phyloP scores from a whole-genome alignment of 2,113 vertebrate genomes.

The Corynorhinus townsendii region DNA sequence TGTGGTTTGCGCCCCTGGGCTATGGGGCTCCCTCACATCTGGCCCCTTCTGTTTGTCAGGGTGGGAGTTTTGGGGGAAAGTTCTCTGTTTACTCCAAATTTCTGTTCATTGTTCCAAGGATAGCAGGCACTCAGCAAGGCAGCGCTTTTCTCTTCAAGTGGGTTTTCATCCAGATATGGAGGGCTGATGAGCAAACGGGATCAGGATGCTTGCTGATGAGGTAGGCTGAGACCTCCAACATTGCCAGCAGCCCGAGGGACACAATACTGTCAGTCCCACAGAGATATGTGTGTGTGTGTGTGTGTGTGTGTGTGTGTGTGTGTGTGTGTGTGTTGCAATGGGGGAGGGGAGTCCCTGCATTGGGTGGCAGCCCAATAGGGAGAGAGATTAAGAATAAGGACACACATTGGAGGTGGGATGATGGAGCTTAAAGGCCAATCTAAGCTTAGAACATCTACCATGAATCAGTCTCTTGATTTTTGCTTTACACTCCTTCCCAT shows the following conservation, averaged over 20 bases:
- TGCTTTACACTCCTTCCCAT: background rate
- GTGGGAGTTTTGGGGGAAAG: background rate
- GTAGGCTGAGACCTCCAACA: background rate
- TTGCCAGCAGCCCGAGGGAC: background rate
- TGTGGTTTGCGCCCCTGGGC: background rate
- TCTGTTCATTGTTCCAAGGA: background rate
- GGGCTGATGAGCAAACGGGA: background rate
- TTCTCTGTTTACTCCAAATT: background rate
- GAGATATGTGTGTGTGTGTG: too few relatives aligned
- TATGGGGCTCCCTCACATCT: rapidly evolving
- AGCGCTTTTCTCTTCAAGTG: background rate
- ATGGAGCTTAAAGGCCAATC: background rate
- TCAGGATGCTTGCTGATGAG: background rate
- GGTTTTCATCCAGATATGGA: background rate
- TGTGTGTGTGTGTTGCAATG: background rate
- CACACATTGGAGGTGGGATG: too few relatives aligned
- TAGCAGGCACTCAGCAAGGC: background rate
- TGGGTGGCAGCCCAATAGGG: background rate
- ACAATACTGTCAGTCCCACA: background rate
- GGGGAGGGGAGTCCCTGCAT: background rate
- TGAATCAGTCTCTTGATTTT: background rate
- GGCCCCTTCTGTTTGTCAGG: background rate
- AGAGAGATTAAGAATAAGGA: background rate
- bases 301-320: background rate
- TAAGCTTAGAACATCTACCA: background rate